Evolutionary conservation across 2,797 vertebrate species (phyloP).

Genomic region (Helicolenus hilgendorfi): DNA sequence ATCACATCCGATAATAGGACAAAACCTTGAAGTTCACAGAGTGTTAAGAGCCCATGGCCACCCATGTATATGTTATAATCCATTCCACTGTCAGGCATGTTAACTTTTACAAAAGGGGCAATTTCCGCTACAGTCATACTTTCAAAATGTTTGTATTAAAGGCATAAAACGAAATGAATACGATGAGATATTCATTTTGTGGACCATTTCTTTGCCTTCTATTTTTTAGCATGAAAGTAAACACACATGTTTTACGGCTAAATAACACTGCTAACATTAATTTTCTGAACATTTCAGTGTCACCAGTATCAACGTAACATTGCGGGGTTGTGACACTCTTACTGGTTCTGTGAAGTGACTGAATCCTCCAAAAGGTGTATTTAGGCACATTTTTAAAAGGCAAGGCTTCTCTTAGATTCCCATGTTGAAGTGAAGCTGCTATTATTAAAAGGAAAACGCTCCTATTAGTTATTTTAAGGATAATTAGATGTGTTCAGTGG

Average conservation of each 20-base stretch:
- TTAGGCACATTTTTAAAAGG: neutral
- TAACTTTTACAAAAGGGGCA: neutral
- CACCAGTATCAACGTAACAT: neutral
- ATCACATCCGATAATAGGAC: slow-evolving; percentile 26
- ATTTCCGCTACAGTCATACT: neutral
- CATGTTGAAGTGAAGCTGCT: neutral
- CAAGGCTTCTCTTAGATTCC: neutral
- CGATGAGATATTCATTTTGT: neutral
- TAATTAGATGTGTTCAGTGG: neutral
- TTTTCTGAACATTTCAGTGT: neutral
- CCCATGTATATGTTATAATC: neutral
- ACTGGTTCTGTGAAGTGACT: neutral
- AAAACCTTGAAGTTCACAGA: slow-evolving; percentile 46
- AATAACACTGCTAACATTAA: neutral
- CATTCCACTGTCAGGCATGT: slow-evolving; percentile 3
- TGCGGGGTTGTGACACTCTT: neutral
- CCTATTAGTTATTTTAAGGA: neutral
- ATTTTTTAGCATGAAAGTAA: neutral
- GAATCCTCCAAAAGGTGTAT: neutral
- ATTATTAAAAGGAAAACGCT: neutral
- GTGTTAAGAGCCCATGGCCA: neutral
- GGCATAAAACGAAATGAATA: neutral
- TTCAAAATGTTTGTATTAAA: neutral
- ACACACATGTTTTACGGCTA: neutral
- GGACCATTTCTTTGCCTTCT: neutral